Evolutionary conservation across 2,113 vertebrate genomes (phyloP).

Genomic region (Alosa alosa): DNA sequence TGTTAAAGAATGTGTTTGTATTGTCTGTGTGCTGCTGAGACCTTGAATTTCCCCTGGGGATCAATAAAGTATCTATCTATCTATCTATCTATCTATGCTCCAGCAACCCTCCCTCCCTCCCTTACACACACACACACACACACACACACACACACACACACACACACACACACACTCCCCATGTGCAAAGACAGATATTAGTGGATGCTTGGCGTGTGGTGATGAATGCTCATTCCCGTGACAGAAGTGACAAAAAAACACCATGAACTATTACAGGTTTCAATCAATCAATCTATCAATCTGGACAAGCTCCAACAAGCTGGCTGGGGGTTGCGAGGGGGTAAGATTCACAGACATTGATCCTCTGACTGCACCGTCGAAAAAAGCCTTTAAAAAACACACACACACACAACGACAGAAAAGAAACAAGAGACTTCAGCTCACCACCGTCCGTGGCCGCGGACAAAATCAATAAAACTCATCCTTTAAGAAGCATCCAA

Average conservation of each 20-base stretch:
- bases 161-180: constrained; percentile 2
- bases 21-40: too few relatives aligned
- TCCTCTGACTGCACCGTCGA: constrained; percentile 26
- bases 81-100: too few relatives aligned
- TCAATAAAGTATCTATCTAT: too few relatives aligned
- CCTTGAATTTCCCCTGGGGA: too few relatives aligned
- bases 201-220: constrained; percentile 15
- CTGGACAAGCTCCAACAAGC: constrained; percentile 13
- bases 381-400: constrained; percentile 11
- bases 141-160: constrained; percentile 8
- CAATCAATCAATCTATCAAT: constrained; percentile 39
- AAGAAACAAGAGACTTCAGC: not conserved
- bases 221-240: constrained; percentile 39
- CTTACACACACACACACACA: not conserved
- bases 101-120: not conserved
- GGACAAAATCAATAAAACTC: constrained; percentile 44
- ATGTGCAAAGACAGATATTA: constrained; percentile 20
- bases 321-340: constrained; percentile 3
- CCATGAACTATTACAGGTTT: constrained; percentile 41
- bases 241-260: constrained; percentile 37
- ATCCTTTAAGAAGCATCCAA: constrained; percentile 47
- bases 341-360: constrained; percentile 21
- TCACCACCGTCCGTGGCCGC: not conserved
- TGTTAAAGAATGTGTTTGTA: too few relatives aligned
- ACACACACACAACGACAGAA: not conserved